These are phyloP conservation scores for Dolomedes plantarius DNA, from an alignment of 2,888 invertebrate species.

Conservation along the genomic window DNA sequence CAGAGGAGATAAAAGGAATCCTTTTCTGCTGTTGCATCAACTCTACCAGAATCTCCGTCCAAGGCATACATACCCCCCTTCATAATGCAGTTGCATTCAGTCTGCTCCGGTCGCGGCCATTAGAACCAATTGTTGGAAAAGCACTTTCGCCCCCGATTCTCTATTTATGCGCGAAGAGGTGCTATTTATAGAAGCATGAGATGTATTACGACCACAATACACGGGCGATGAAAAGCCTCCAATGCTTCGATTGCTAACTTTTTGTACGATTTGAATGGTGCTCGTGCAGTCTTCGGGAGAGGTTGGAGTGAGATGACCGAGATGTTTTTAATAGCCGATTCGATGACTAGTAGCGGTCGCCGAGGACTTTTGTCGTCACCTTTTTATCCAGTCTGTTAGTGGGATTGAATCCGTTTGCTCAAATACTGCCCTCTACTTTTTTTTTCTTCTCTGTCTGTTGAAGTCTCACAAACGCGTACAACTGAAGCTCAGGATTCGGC, in stretches of 20 bases:
- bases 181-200: slow-evolving; percentile 56
- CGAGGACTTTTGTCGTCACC: slow-evolving; percentile 30
- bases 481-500: slow-evolving; percentile 57
- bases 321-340: background rate
- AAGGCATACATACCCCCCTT: background rate
- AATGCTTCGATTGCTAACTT: background rate
- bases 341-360: slow-evolving; percentile 16
- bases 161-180: slow-evolving; percentile 51
- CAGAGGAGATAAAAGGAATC: slow-evolving; percentile 13
- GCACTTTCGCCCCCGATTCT: slow-evolving; percentile 48
- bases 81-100: slow-evolving; percentile 19
- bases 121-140: slow-evolving; percentile 52
- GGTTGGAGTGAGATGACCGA: background rate
- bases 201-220: slow-evolving; percentile 17
- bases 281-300: background rate
- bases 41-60: slow-evolving; percentile 27
- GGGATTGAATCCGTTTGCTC: slow-evolving; percentile 47
- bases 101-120: slow-evolving; percentile 32
- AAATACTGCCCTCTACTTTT: slow-evolving; percentile 47
- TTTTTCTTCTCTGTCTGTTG: background rate
- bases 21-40: background rate
- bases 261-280: background rate
- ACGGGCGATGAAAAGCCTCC: slow-evolving; percentile 22
- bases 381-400: slow-evolving; percentile 45
- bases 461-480: slow-evolving; percentile 16